Evolutionary conservation across 37 sponge, comb jelly and placozoan genomes (phyloP), one percentile per base, ranked within the genome.

Genomic region (Aplysina aerophoba): DNA sequence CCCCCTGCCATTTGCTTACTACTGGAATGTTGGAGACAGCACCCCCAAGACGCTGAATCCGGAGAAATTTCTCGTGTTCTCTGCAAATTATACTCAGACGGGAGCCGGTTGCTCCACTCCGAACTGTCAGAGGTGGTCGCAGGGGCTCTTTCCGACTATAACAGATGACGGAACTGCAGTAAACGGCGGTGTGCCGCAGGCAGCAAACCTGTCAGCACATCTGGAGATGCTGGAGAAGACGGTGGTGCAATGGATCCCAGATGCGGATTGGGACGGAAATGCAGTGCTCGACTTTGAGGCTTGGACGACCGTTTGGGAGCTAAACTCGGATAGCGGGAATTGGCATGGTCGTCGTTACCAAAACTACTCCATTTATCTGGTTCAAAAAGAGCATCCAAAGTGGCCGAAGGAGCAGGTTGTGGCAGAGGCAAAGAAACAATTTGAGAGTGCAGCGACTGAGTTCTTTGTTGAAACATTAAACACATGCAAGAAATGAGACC

Each of bases 271-370:
- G 85, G 41, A 36, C 19, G 85, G 85, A n/a, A 75, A 85, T 73
- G 85, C 85, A 27, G 85, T 85, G 21, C 85, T 85, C 34, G 85
- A 85, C 79, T 85, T 85, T 31, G 85, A 85, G 25, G 60, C 77
- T 15, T 85, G 85, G 85, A 85, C 85, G 19, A 85, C 85, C 16
- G 85, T 85, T 28, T 85, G 85, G 85, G 85, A 85, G 22, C 53
- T 85, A 16, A 85, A 85, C 44, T 77, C 60, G 1, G 78, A 44
- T 15, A 50, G 55, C 36, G 85, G 79, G 0, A 16, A 60, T 24
- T 85, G 85, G 85, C 85, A 85, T 78, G 34, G 85, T 60, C 15
- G 0, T 13, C 34, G 79, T 35, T 85, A 85, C 53, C 79, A 64
- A 15, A 77, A 85, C 39, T 85, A 85, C 64, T 85, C 85, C 19